Base-by-base conservation (phyloP, 2,113 vertebrate genomes). In the Hystrix brachyura region DNA sequence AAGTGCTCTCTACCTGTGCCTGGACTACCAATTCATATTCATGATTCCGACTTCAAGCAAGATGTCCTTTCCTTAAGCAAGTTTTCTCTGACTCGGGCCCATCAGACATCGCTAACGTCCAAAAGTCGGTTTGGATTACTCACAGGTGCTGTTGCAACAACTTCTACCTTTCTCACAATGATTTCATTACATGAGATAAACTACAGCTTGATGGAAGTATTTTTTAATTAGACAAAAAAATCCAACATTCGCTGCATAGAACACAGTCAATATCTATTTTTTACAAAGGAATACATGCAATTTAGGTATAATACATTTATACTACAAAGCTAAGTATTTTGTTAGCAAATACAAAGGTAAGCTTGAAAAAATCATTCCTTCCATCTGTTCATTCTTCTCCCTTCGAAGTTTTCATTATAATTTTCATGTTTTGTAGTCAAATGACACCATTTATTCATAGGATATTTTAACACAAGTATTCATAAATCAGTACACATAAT, bases 161-260 rank as follows among this genome's bases (percentile, higher is more conserved):
- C 71, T 84, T 94, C n/a, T 6, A 43, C 1, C 84, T 65, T 95
- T 90, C 38, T 91, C 34, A 79, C n/a, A 34, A 27, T 72, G 7
- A 86, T 93, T 95, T 91, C 79, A 79, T 82, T 91, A 55, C 9
- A 81, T 95, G 85, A 80, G 19, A 82, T 82, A 94, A 80, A 43
- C 79, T 93, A 74, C 18, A 90, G 1, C 76, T 88, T 84, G 21
- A 84, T 23, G 32, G 17, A 92, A 84, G 43, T 82, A 29, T 92
- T 78, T 51, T 89, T 60, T 57, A 48, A 85, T 9, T 91, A 88
- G 5, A 55, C 51, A 79, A 15, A 29, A 91, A 91, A 95, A 90
- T 8, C 76, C 51, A 79, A 55, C 29, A 69, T 74, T 96, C 65
- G 17, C 82, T 89, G 6, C 10, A 72, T 1, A 80, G 46, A 90